Conservation (phyloP, 2,113 vertebrate genomes). For the Saccopteryx leptura region DNA sequence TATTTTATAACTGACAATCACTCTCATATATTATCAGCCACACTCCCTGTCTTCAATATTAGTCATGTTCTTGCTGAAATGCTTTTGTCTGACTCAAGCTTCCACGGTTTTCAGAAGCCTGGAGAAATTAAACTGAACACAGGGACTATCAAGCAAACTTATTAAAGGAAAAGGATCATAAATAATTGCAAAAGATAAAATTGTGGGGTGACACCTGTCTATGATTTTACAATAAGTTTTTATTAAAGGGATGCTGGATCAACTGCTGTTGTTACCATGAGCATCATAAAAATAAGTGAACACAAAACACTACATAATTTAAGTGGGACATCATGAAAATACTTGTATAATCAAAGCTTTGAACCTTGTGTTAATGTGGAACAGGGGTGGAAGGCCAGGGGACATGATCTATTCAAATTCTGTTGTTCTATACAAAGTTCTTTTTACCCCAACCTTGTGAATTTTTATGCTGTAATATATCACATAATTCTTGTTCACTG, state of each 20-base stretch:
- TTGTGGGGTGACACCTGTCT: not conserved
- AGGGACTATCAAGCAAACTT: conserved; percentile 20
- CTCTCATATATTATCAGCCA: not conserved
- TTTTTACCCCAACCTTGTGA: conserved; percentile 44
- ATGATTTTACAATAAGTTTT: not conserved
- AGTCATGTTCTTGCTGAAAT: conserved; percentile 32
- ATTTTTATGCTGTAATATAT: conserved; percentile 31
- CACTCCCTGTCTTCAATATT: not conserved
- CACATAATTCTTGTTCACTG: conserved; percentile 29
- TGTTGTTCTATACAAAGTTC: not conserved
- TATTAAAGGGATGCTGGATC: not conserved
- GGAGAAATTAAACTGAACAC: conserved; percentile 39
- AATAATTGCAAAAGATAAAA: conserved; percentile 50
- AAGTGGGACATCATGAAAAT: not conserved
- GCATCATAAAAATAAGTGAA: not conserved
- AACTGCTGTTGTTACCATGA: not conserved
- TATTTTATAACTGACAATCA: not conserved
- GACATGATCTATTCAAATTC: not conserved
- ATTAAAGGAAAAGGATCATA: conserved; percentile 41
- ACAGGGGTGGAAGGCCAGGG: not conserved
- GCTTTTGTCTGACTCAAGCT: conserved; percentile 33
- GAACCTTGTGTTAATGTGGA: not conserved
- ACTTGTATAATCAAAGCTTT: not conserved
- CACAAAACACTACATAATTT: not conserved
- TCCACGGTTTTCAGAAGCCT: conserved; percentile 33